Evolutionary conservation across 2,888 invertebrate genomes (phyloP).

Genomic region (Epistrophella euchroma): DNA sequence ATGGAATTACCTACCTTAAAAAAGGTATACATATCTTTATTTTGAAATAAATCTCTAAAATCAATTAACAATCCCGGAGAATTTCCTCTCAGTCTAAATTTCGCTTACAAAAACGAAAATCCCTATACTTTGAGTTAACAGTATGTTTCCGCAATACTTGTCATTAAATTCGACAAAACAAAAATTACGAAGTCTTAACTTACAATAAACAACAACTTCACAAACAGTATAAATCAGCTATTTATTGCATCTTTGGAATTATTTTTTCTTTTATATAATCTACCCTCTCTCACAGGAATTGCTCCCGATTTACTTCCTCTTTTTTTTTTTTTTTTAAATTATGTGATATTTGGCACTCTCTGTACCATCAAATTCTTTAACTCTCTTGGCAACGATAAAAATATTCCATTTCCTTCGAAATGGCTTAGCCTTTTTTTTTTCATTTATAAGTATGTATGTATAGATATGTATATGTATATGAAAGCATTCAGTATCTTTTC

Average conservation of each 20-base stretch:
- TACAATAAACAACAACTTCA: not conserved
- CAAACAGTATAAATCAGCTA: not conserved
- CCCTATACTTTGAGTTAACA: not conserved
- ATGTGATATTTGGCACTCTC: conserved; percentile 37
- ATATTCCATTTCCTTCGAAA: conserved; percentile 48
- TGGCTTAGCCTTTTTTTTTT: conserved; percentile 27
- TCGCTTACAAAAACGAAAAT: not conserved
- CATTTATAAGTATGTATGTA: not conserved
- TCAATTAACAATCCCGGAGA: not conserved
- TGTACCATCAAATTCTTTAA: conserved; percentile 8
- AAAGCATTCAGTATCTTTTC: conserved; percentile 33
- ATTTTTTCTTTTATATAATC: not conserved
- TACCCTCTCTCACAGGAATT: not conserved
- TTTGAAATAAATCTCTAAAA: not conserved
- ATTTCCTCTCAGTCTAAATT: too few relatives aligned
- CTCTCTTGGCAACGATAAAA: conserved; percentile 35
- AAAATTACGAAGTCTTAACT: not conserved
- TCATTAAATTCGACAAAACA: not conserved
- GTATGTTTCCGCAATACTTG: not conserved
- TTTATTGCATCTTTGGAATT: conserved; percentile 9
- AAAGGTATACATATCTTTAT: not conserved
- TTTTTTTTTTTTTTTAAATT: not conserved
- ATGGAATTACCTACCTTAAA: too few relatives aligned
- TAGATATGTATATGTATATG: not conserved
- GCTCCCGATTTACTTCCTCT: not conserved